Conservation (phyloP, 1,140 invertebrate genomes). For the Acromyrmex echinatior region DNA sequence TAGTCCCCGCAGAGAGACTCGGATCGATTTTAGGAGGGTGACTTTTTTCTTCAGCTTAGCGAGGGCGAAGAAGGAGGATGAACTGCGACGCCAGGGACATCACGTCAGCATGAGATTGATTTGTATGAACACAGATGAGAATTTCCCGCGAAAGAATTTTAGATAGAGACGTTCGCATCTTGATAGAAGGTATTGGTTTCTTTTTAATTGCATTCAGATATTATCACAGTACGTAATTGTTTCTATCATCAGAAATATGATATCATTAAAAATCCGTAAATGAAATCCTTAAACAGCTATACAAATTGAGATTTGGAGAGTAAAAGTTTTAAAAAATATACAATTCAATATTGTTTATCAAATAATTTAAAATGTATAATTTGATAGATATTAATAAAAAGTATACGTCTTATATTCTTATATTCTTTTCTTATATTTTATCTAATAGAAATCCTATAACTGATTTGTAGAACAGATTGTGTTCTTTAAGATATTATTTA, state of each 20-base stretch:
- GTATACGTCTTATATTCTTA: background rate
- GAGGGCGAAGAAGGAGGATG: conserved; percentile 38
- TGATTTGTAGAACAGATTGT: background rate
- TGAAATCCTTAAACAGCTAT: background rate
- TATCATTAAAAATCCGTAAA: background rate
- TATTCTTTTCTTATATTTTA: background rate
- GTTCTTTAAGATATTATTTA: background rate
- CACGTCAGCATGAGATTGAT: conserved; percentile 56
- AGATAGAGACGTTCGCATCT: background rate
- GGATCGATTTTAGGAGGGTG: conserved; percentile 61
- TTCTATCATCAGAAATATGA: background rate
- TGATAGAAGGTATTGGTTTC: background rate
- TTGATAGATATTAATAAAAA: background rate
- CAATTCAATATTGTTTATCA: background rate
- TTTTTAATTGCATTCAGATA: background rate
- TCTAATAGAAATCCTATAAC: background rate
- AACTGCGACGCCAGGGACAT: conserved; percentile 30
- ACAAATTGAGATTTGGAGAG: background rate
- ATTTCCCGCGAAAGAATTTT: conserved; percentile 19
- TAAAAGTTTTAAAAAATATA: background rate
- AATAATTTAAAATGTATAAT: background rate
- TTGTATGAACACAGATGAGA: conserved; percentile 43
- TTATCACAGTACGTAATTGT: background rate
- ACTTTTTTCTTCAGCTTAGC: conserved; percentile 59
- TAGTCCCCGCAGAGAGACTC: conserved; percentile 46